Evolutionary conservation across 2,113 vertebrate genomes (phyloP).

Genomic region (Ranitomeya variabilis): DNA sequence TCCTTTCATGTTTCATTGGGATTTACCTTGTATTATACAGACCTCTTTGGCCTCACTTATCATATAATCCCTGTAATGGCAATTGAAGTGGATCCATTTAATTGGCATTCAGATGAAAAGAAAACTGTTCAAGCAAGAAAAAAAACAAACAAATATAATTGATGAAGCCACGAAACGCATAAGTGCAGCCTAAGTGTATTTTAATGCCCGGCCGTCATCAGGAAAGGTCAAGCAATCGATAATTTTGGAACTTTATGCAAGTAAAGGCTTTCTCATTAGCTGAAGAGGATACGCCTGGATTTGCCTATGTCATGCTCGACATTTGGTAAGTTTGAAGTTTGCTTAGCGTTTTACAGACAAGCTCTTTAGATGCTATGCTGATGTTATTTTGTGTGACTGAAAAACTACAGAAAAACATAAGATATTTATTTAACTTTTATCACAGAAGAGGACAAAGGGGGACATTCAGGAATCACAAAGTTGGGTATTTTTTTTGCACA

Average conservation of each 20-base stretch:
- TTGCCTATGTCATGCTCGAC: not conserved
- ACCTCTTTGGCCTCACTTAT: conserved; percentile 7
- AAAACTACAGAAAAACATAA: not conserved
- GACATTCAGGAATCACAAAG: too few relatives aligned
- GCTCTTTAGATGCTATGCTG: not conserved
- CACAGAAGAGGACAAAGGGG: too few relatives aligned
- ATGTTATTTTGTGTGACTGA: not conserved
- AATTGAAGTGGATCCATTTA: conserved; percentile 21
- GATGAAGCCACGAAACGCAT: not conserved
- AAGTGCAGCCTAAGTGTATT: conserved; percentile 44
- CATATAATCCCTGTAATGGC: conserved; percentile 8
- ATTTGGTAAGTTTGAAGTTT: not conserved
- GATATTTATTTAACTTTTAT: not conserved
- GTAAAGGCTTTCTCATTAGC: conserved; percentile 35
- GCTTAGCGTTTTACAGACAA: too few relatives aligned
- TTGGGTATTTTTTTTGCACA: too few relatives aligned
- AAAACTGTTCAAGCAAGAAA: conserved; percentile 7
- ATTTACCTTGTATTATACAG: not conserved
- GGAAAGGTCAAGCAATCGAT: conserved; percentile 46
- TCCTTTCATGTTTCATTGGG: conserved; percentile 8
- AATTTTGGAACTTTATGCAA: conserved; percentile 33
- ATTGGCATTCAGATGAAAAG: conserved; percentile 35
- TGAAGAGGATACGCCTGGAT: not conserved
- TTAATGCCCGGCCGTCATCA: conserved; percentile 22
- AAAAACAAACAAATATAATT: conserved; percentile 31